Conservation (phyloP, 2,888 invertebrate genomes). For the Megastigmus dorsalis region DNA sequence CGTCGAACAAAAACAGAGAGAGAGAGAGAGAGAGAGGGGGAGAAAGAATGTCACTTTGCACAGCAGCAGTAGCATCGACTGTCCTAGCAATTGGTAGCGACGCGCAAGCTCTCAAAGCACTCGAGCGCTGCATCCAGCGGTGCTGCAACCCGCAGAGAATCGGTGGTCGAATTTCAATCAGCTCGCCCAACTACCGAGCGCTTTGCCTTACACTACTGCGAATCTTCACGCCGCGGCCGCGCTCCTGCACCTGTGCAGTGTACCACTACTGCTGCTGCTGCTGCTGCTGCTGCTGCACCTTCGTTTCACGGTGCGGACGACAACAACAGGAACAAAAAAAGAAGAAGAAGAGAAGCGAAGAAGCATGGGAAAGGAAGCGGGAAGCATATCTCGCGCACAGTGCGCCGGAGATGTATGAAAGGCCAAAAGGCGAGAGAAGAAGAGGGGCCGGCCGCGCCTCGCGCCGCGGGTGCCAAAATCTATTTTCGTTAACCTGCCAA, state of each 20-base stretch:
- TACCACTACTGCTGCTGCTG: too few species aligned
- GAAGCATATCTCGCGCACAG: not conserved
- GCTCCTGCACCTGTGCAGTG: not conserved
- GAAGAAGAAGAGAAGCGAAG: not conserved
- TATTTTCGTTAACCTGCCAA: constrained; percentile 29
- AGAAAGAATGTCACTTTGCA: too few species aligned
- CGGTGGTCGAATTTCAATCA: constrained; percentile 2
- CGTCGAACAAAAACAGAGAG: too few species aligned
- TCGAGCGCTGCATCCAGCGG: too few species aligned
- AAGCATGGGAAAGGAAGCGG: constrained; percentile 27
- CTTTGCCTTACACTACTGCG: not conserved
- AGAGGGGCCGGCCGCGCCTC: not conserved
- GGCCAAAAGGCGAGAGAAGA: not conserved
- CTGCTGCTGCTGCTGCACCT: too few species aligned
- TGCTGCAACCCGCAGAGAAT: too few species aligned
- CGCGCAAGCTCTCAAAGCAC: too few species aligned
- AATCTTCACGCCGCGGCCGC: not conserved
- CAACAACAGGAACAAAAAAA: not conserved
- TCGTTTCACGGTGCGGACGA: too few species aligned
- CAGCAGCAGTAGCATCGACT: too few species aligned
- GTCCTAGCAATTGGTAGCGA: too few species aligned
- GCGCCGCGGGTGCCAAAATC: constrained; percentile 27
- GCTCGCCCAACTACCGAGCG: not conserved
- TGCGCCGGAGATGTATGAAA: too few species aligned
- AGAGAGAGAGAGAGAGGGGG: too few species aligned